phyloP scores from a whole-genome alignment of 1,140 invertebrate species.

The Bombyx mandarina region DNA sequence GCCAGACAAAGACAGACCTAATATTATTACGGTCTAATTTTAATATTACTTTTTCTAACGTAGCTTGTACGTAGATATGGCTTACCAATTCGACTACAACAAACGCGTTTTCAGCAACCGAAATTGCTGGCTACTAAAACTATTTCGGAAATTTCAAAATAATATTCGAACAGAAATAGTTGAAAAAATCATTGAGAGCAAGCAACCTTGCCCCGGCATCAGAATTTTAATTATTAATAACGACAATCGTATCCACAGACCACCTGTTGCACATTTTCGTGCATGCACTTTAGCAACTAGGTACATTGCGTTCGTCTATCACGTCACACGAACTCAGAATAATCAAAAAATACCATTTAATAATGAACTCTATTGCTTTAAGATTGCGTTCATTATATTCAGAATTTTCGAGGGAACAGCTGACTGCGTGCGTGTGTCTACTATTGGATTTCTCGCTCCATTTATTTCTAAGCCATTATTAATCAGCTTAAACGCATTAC shows the following conservation, averaged over 20 bases:
- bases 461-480: constrained; percentile 22
- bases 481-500: constrained; percentile 23
- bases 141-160: too few relatives aligned
- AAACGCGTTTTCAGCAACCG: too few relatives aligned
- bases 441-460: constrained; percentile 27
- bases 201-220: too few relatives aligned
- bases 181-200: too few relatives aligned
- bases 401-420: constrained; percentile 2
- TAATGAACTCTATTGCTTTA: background rate
- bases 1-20: too few relatives aligned
- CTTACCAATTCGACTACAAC: too few relatives aligned
- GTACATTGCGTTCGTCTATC: constrained; percentile 16
- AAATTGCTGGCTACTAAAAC: too few relatives aligned
- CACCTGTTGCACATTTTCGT: constrained; percentile 28
- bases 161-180: too few relatives aligned
- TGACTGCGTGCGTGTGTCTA: constrained; percentile 19
- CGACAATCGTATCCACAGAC: constrained; percentile 16
- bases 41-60: too few relatives aligned
- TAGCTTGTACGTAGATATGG: too few relatives aligned
- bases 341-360: background rate
- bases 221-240: constrained; percentile 7
- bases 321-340: constrained; percentile 3
- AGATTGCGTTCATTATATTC: background rate
- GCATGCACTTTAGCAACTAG: constrained; percentile 31
- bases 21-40: too few relatives aligned